Conservation (phyloP, 2,113 vertebrate genomes). For the Neodontobutis hainanensis region DNA sequence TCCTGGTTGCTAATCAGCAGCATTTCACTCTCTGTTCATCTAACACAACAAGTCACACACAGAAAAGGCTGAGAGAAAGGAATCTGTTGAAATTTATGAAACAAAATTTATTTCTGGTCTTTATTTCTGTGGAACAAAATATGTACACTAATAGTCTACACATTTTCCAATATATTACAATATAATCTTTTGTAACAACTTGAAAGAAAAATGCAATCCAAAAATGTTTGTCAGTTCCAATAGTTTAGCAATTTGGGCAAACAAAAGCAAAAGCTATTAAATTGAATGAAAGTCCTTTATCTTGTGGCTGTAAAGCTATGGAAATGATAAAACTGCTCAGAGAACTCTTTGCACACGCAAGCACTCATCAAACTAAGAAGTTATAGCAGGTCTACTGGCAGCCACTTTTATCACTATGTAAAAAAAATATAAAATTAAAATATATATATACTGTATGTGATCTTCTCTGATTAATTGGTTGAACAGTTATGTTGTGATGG, state of each 20-base stretch:
- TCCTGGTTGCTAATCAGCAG: constrained; percentile 57
- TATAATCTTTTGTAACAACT: neutral
- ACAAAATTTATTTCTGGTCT: neutral
- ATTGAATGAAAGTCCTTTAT: too few species aligned
- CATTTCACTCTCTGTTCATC: neutral
- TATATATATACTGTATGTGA: too few species aligned
- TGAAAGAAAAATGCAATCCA: neutral
- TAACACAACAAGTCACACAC: neutral
- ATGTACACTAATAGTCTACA: neutral
- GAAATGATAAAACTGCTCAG: constrained; percentile 9
- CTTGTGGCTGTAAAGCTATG: neutral
- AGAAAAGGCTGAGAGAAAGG: neutral
- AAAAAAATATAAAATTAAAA: too few species aligned
- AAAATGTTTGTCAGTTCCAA: neutral
- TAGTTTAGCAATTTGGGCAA: neutral
- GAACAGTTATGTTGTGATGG: too few species aligned
- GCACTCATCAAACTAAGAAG: neutral
- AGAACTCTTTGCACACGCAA: constrained; percentile 8
- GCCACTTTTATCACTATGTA: too few species aligned
- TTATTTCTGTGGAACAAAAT: constrained; percentile 4
- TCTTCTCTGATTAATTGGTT: too few species aligned
- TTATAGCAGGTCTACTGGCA: too few species aligned
- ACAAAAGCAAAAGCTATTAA: neutral
- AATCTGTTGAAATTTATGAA: neutral
- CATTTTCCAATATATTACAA: neutral